Conservation (phyloP, 1,140 invertebrate genomes). For the Drosophila ironensis region DNA sequence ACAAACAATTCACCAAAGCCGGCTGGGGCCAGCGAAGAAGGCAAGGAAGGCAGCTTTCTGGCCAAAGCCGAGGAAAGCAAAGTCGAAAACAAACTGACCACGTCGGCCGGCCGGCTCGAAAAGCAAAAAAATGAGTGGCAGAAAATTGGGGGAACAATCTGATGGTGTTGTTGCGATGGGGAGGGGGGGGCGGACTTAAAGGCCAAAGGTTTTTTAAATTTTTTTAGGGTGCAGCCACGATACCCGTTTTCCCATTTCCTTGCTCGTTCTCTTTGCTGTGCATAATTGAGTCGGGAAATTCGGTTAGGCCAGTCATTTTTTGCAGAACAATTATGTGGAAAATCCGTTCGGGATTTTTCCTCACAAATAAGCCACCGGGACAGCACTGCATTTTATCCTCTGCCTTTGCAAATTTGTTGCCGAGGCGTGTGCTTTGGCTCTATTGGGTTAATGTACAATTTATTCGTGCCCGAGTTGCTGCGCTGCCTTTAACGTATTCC, state of each 20-base stretch:
- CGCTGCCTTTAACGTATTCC: constrained; percentile 40
- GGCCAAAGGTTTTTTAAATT: constrained; percentile 33
- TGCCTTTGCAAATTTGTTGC: constrained; percentile 18
- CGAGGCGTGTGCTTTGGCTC: constrained; percentile 5
- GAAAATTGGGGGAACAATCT: constrained; percentile 20
- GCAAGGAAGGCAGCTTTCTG: constrained; percentile 19
- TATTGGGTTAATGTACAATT: constrained; percentile 70
- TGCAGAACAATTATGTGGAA: constrained; percentile 37
- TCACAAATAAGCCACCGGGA: neutral
- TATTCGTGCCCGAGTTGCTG: constrained; percentile 45
- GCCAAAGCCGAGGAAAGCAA: constrained; percentile 24
- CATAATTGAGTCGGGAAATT: constrained; percentile 31
- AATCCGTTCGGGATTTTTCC: constrained; percentile 12
- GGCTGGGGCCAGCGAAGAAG: constrained; percentile 16
- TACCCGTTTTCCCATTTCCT: neutral
- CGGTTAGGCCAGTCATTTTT: constrained; percentile 29
- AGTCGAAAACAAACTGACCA: constrained; percentile 35
- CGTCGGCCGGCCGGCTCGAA: constrained; percentile 22
- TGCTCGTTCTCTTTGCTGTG: neutral
- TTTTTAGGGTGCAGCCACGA: no score
- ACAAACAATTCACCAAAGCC: constrained; percentile 45
- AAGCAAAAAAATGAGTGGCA: neutral
- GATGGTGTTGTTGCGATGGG: no score
- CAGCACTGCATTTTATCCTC: neutral
- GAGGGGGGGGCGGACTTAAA: no score